Evolutionary conservation across 2,113 vertebrate genomes (phyloP).

Genomic region (Neomonachus schauinslandi): DNA sequence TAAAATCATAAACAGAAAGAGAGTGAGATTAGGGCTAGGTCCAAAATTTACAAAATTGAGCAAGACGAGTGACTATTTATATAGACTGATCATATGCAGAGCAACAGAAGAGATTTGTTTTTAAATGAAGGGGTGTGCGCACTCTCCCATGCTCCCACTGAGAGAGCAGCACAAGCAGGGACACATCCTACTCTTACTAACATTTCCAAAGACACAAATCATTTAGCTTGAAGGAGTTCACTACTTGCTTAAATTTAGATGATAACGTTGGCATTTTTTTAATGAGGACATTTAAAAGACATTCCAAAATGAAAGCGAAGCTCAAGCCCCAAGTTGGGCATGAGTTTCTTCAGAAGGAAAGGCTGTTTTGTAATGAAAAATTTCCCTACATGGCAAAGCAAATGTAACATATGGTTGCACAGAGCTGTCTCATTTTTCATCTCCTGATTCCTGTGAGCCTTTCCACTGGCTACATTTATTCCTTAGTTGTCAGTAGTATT

Average conservation of each 20-base stretch:
- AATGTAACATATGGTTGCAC: not conserved
- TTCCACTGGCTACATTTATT: not conserved
- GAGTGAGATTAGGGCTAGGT: not conserved
- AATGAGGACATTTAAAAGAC: not conserved
- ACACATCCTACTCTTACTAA: not conserved
- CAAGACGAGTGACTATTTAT: not conserved
- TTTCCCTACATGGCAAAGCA: not conserved
- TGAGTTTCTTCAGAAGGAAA: not conserved
- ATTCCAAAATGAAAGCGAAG: not conserved
- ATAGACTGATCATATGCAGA: not conserved
- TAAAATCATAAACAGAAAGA: not conserved
- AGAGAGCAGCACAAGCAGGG: not conserved
- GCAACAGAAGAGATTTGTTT: not conserved
- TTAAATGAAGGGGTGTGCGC: not conserved
- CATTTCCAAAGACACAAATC: not conserved
- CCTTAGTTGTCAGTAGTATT: not conserved
- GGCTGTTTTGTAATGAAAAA: not conserved
- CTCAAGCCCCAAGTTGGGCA: not conserved
- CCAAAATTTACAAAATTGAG: not conserved
- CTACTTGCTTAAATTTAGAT: not conserved
- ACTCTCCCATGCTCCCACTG: not conserved
- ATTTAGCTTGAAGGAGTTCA: not conserved
- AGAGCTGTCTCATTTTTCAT: not conserved
- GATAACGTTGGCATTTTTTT: not conserved
- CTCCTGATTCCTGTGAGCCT: not conserved